A percentile compares a stretch with the other conserved stretches of the same genome.
These are phyloP conservation scores for Lagopus leucura DNA, from an alignment of 2,113 vertebrate genomes.

Conservation along the genomic window DNA sequence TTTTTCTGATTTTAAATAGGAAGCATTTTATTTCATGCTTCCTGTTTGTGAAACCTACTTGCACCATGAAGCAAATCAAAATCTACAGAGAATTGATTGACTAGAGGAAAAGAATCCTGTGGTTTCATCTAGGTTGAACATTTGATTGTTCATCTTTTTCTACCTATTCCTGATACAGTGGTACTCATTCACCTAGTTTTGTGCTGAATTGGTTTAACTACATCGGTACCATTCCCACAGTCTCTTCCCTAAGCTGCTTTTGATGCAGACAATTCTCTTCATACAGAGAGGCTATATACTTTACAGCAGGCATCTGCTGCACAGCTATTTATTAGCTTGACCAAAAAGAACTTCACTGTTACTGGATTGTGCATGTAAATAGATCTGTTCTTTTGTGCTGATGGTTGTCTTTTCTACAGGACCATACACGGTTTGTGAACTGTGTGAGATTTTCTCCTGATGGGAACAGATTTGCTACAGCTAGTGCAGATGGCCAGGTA, in stretches of 20 bases:
- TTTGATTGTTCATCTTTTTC: background rate
- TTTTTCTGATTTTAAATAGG: background rate
- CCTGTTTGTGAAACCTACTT: background rate
- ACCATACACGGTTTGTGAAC: conserved; percentile 92
- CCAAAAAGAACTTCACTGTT: background rate
- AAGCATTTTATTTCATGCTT: background rate
- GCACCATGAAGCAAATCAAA: rapidly evolving
- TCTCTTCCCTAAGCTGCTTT: background rate
- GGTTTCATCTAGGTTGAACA: background rate
- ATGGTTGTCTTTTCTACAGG: conserved; percentile 69
- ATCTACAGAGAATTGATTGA: background rate
- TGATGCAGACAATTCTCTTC: background rate
- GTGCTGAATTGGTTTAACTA: background rate
- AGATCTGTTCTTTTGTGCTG: background rate
- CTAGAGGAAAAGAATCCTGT: background rate
- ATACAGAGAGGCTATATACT: background rate
- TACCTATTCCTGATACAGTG: background rate
- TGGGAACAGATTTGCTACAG: conserved; percentile 87
- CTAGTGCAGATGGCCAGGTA: conserved; percentile 93
- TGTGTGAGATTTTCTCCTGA: conserved; percentile 93
- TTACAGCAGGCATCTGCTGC: background rate
- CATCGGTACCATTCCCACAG: background rate
- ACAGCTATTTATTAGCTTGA: background rate
- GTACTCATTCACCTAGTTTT: background rate
- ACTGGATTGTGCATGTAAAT: background rate